A percentile compares a stretch with the other conserved stretches of the same genome.
phyloP scores from a whole-genome alignment of 1,140 invertebrate genomes.

The Drosophila nigromelanica region DNA sequence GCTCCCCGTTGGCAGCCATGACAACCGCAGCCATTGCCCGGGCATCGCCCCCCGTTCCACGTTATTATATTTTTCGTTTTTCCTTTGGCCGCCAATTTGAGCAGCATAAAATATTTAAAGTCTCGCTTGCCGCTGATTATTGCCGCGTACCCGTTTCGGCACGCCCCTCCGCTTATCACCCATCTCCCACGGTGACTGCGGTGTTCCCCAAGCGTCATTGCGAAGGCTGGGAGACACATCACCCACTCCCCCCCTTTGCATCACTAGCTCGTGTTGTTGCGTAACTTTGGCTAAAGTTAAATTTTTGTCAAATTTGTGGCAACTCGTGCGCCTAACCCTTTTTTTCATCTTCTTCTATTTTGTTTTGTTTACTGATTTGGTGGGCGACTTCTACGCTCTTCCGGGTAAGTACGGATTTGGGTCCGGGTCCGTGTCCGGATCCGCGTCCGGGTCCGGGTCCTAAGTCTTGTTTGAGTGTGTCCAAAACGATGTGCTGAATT shows the following conservation, averaged over 20 bases:
- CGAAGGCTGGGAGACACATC: conserved; percentile 47
- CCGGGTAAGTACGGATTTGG: conserved; percentile 21
- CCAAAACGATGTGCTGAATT: conserved; percentile 75
- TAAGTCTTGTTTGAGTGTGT: conserved; percentile 41
- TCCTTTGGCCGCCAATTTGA: conserved; percentile 73
- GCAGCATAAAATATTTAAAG: conserved; percentile 78
- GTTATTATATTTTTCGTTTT: conserved; percentile 36
- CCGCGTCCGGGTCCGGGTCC: neutral
- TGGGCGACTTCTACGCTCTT: conserved; percentile 66
- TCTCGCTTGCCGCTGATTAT: conserved; percentile 79
- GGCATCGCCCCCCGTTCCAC: neutral
- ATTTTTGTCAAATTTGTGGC: conserved; percentile 60
- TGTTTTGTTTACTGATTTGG: conserved; percentile 60
- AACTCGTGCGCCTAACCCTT: conserved; percentile 50
- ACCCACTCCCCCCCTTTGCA: neutral
- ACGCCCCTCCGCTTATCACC: neutral
- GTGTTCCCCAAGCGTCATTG: conserved; percentile 41
- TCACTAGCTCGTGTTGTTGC: neutral
- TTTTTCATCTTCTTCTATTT: conserved; percentile 31
- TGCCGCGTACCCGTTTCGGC: conserved; percentile 41
- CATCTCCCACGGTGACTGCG: conserved; percentile 17
- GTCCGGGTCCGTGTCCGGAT: conserved; percentile 8
- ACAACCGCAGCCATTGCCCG: conserved; percentile 33
- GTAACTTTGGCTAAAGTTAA: conserved; percentile 53
- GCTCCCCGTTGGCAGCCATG: conserved; percentile 31